Base-by-base conservation (phyloP, 2,797 vertebrate species). In the Pagetopsis macropterus region DNA sequence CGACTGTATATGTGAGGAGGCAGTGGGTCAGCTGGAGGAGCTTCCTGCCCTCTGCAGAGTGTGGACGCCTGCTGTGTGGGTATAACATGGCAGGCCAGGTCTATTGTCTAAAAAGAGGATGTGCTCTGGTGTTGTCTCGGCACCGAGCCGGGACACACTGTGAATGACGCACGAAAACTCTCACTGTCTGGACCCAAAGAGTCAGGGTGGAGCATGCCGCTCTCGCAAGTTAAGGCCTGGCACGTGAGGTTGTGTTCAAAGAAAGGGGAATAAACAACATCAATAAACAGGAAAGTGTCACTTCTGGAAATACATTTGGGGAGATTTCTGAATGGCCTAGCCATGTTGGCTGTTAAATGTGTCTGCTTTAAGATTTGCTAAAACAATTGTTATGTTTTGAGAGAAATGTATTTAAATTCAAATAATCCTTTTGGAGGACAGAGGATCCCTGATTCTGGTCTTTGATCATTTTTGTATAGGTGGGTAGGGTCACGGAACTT, bases 101-200 rank as follows among this genome's bases (percentile, higher is more conserved):
- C 94, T 94, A 96, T 97, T 97, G 97, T 96, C 95, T 94, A 89
- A 72, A 75, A 87, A 93, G 94, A 97, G 95, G 95, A 96, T 96
- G 94, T 97, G 91, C 94, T 88, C 71, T 83, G 85, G 83, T 84
- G 83, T 94, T 92, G 92, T 93, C 93, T 90, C 91, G 81, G 91
- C 93, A 94, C 93, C 81, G 83, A 93, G 93, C 86, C 83, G 89
- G 92, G 90, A 93, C 94, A 94, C 82, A 89, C 85, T 91, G 92
- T 64, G 92, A 91, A 93, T 97, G 96, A 97, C 95, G 96, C 95
- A 97, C 94, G 94, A 93, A 95, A 96, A 93, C 93, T 93, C 93
- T 91, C 89, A 91, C 90, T 94, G 89, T 79, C 90, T 91, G 92
- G 87, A 93, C 87, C 90, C 90, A 91, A 86, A 95, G 89, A 93